phyloP scores from a whole-genome alignment of 2,797 vertebrate species.

The Eurystomus glaucurus region DNA sequence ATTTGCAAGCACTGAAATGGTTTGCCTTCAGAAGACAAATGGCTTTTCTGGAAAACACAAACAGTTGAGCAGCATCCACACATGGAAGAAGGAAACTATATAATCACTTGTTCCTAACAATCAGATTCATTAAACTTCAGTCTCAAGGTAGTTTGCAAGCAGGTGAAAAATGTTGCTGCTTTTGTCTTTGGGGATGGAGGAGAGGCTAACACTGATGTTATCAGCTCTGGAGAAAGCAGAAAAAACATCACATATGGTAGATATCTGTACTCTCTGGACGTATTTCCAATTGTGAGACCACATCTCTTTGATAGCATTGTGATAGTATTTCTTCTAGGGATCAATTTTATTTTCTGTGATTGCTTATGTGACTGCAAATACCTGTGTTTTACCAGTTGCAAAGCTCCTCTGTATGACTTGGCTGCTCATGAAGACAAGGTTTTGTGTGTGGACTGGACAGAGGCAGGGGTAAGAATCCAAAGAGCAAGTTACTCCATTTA shows the following conservation, averaged over 20 bases:
- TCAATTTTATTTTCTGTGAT: not conserved
- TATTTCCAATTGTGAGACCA: not conserved
- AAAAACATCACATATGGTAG: not conserved
- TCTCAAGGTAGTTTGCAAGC: not conserved
- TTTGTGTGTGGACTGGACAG: constrained; percentile 96
- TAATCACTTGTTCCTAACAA: not conserved
- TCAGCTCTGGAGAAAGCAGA: not conserved
- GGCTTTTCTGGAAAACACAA: not conserved
- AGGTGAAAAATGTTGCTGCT: not conserved
- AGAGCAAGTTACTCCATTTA: not conserved
- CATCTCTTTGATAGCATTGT: not conserved
- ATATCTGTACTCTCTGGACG: not conserved
- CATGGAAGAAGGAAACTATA: not conserved
- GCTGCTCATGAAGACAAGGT: constrained; percentile 98
- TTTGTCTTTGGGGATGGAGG: not conserved
- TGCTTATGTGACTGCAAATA: not conserved
- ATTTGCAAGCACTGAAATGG: not conserved
- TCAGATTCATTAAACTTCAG: not conserved
- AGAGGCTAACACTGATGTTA: not conserved
- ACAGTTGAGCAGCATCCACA: not conserved
- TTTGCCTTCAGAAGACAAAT: not conserved
- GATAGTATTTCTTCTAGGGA: not conserved
- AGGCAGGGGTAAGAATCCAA: constrained; percentile 90
- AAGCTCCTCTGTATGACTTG: constrained; percentile 95
- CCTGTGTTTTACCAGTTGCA: constrained; percentile 86